Evolutionary conservation across 2,797 vertebrate species (phyloP).

Genomic region (Podargus strigoides): DNA sequence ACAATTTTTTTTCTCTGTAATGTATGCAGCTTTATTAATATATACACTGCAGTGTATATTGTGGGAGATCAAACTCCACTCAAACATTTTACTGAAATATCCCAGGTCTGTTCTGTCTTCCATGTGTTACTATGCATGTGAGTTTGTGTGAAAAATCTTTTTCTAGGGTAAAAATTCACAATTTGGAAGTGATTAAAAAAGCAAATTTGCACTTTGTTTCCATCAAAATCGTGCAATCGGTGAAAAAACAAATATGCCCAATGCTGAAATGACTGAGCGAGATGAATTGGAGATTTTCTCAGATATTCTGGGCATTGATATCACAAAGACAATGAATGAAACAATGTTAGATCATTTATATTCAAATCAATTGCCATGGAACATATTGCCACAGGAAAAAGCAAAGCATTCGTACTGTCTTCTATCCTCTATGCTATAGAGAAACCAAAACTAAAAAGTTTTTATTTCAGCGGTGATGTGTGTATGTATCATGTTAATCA

Average conservation of each 20-base stretch:
- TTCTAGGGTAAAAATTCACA: not conserved
- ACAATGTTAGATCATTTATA: not conserved
- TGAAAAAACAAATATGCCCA: not conserved
- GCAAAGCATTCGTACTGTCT: not conserved
- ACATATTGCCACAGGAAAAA: not conserved
- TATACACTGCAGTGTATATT: not conserved
- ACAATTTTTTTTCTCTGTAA: not conserved
- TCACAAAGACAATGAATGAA: not conserved
- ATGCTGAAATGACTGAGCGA: not conserved
- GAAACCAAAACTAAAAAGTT: not conserved
- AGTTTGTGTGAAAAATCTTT: not conserved
- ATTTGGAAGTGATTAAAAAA: not conserved
- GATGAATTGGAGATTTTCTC: not conserved
- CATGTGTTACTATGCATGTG: not conserved
- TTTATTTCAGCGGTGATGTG: not conserved
- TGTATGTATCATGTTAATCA: rapidly evolving
- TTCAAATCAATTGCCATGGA: not conserved
- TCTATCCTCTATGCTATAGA: not conserved
- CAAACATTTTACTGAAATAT: not conserved
- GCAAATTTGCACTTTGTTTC: not conserved
- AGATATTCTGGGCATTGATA: not conserved
- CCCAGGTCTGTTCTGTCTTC: not conserved
- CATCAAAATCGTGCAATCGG: not conserved
- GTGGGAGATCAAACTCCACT: not conserved
- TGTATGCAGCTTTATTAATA: not conserved